phyloP scores from a whole-genome alignment of 2,797 vertebrate species.

The Schizopygopsis pylzovi region DNA sequence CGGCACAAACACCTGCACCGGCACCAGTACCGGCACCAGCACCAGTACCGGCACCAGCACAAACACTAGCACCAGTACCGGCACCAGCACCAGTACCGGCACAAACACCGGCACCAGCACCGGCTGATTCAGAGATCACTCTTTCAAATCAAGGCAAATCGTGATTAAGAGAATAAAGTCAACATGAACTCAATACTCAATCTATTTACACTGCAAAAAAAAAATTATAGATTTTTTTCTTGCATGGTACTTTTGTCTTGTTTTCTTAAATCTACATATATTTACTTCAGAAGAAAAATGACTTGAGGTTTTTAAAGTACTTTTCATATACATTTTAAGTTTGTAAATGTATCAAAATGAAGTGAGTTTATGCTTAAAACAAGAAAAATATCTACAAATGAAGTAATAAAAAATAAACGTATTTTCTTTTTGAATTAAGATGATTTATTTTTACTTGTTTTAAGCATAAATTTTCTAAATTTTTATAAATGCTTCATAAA shows the following conservation, averaged over 20 bases:
- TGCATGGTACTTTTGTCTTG: background rate
- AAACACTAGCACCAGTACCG: no score
- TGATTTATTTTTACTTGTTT: background rate
- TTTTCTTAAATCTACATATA: background rate
- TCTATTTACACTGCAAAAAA: background rate
- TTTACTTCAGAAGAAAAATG: background rate
- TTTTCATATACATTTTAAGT: background rate
- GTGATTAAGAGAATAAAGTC: conserved; percentile 5
- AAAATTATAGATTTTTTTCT: background rate
- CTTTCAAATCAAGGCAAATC: background rate
- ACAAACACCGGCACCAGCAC: no score
- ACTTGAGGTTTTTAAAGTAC: background rate
- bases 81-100: no score
- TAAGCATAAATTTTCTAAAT: background rate
- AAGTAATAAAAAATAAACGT: background rate
- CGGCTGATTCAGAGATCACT: background rate
- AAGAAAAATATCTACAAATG: background rate
- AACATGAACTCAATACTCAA: conserved; percentile 39
- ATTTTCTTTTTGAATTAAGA: no score
- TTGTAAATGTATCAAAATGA: background rate
- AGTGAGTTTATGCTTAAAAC: background rate
- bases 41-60: no score
- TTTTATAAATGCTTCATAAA: background rate
- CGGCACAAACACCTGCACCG: no score
- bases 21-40: no score